Conservation (phyloP, 2,888 invertebrate species). For the Anodontia alba region DNA sequence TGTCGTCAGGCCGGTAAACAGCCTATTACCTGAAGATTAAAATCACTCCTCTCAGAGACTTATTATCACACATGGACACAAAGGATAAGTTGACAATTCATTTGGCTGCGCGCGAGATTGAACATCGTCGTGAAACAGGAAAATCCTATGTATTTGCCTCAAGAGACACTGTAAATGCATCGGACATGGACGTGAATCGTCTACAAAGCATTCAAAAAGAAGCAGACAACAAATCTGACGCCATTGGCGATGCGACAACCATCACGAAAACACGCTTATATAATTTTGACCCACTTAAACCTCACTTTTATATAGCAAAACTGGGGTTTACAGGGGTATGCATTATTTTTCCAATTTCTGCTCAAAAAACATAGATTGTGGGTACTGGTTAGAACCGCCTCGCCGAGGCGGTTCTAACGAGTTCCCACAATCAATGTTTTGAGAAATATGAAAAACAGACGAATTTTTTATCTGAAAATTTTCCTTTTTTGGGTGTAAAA, state of each 20-base stretch:
- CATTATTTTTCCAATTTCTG: too few relatives aligned
- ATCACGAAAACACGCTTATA: too few relatives aligned
- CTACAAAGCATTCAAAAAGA: neutral
- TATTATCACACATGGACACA: neutral
- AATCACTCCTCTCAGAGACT: neutral
- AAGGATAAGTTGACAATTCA: neutral
- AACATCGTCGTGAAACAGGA: neutral
- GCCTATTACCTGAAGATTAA: neutral
- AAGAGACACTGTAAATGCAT: neutral
- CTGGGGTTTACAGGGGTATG: too few relatives aligned
- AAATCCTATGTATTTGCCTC: neutral
- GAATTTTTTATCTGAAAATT: too few relatives aligned
- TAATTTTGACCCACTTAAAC: too few relatives aligned
- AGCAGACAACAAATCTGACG: neutral
- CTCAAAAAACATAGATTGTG: too few relatives aligned
- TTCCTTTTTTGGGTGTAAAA: too few relatives aligned
- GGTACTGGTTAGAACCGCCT: too few relatives aligned
- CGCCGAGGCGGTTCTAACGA: too few relatives aligned
- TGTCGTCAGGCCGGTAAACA: neutral
- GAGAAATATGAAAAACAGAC: too few relatives aligned
- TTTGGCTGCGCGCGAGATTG: neutral
- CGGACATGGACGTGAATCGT: neutral
- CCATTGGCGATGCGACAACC: neutral
- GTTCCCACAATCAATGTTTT: too few relatives aligned
- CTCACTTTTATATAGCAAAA: too few relatives aligned